Conservation (phyloP, 2,113 vertebrate genomes). For the Chiloscyllium plagiosum region DNA sequence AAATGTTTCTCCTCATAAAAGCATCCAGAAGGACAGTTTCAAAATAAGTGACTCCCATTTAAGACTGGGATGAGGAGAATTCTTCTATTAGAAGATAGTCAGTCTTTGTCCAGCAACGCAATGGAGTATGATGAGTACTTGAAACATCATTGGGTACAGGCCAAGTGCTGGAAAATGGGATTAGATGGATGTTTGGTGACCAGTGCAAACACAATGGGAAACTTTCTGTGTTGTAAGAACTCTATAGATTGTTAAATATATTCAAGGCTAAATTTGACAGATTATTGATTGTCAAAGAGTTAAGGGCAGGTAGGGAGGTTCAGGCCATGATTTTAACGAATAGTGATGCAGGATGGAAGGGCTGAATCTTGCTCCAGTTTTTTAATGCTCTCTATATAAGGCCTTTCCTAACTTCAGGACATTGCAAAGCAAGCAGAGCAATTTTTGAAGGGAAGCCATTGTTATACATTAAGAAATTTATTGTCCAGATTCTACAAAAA, state of each 20-base stretch:
- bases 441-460: neutral
- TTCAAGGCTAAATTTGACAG: neutral
- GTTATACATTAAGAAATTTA: neutral
- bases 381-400: neutral
- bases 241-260: neutral
- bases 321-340: too few relatives aligned
- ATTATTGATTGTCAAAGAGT: neutral
- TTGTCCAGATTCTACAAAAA: neutral
- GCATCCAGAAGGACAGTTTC: too few relatives aligned
- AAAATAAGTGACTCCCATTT: too few relatives aligned
- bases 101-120: neutral
- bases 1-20: neutral
- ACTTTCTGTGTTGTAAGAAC: too few relatives aligned
- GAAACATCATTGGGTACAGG: too few relatives aligned
- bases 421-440: neutral
- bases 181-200: too few relatives aligned
- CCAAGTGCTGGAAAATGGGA: too few relatives aligned
- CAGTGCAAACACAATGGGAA: too few relatives aligned
- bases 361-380: too few relatives aligned
- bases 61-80: neutral
- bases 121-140: too few relatives aligned
- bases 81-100: neutral
- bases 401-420: neutral
- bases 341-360: too few relatives aligned
- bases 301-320: neutral